Base-by-base conservation (phyloP, 2,888 invertebrate species). In the Syrista parreyssii region DNA sequence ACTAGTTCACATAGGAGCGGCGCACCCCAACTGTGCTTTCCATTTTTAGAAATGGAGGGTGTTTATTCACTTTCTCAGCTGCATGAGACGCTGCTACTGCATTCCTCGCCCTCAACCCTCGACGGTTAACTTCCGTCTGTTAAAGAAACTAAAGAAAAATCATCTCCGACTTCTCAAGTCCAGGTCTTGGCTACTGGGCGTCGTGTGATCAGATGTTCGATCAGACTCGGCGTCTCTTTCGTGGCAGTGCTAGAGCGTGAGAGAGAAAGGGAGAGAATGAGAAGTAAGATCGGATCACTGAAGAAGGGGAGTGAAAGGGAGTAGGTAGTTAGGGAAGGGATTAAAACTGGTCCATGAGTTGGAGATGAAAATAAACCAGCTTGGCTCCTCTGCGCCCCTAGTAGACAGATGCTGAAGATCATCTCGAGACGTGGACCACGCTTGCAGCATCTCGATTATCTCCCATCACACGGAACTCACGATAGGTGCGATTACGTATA, bases 391-490 rank as follows among this genome's bases (percentile, higher is more conserved):
- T 89, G 81, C 74, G 68, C 78, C 78, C 89, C 90, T 87, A 86
- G 36, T 89, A 84, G 36, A 76, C 69, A 84, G 88, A 90, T 88
- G 89, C 88, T 86, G 86, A 88, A 88, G 87, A 90, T 89, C 89
- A 89, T 90, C 90, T 88, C 88, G 85, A 89, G 87, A 86, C 85
- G 81, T 82, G 86, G 85, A 86, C 84, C 87, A 85, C 84, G 80
- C 74, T 73, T 78, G 77, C 82, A 82, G 83, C 82, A 87, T 87
- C 83, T 85, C 78, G 81, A 87, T 85, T 85, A 86, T 88, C 88
- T 88, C 78, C 81, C 78, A 71, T 76, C 76, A 33, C 69, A 30
- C 31, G 12, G 32, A 33, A 30, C 31, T 15, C 71, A 31, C 31
- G 12, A 12, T 32, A 55, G 55, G 55, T 55, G 9, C 23, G 23